A percentile compares a stretch with the other conserved stretches of the same genome.
phyloP scores from a whole-genome alignment of 1,140 invertebrate genomes.

The Zaprionus camerounensis region DNA sequence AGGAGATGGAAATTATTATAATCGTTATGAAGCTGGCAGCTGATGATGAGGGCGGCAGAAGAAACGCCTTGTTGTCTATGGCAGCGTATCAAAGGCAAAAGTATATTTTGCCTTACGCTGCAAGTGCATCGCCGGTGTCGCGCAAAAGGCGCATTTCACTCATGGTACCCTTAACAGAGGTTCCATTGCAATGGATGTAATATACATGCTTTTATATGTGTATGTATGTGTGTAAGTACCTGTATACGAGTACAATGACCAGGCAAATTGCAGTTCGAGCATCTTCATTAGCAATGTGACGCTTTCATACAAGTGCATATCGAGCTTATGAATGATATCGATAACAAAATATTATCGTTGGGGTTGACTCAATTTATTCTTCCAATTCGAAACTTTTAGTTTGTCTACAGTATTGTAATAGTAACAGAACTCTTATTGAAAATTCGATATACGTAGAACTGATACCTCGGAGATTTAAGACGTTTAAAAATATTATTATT shows the following conservation, averaged over 20 bases:
- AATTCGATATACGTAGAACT: no score
- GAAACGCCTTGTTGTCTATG: conserved; percentile 17
- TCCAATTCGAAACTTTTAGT: no score
- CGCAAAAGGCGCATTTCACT: neutral
- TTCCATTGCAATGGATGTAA: conserved; percentile 17
- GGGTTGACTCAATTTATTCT: no score
- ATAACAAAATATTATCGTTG: neutral
- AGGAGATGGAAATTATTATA: conserved; percentile 42
- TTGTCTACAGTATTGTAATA: no score
- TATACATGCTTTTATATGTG: neutral
- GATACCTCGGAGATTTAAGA: no score
- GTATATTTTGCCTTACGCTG: conserved; percentile 14
- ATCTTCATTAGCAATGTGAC: neutral
- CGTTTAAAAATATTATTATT: no score
- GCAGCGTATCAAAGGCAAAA: conserved; percentile 25
- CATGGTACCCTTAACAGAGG: conserved; percentile 13
- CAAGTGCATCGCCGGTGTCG: conserved; percentile 12
- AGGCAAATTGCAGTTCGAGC: neutral
- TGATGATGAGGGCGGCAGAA: neutral
- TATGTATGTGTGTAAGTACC: neutral
- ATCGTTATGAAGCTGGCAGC: conserved; percentile 6
- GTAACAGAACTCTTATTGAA: no score
- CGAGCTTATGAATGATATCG: neutral
- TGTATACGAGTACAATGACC: conserved; percentile 1
- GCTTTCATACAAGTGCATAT: neutral